Base-by-base conservation (phyloP, 2,113 vertebrate genomes). In the Scolopax mira region DNA sequence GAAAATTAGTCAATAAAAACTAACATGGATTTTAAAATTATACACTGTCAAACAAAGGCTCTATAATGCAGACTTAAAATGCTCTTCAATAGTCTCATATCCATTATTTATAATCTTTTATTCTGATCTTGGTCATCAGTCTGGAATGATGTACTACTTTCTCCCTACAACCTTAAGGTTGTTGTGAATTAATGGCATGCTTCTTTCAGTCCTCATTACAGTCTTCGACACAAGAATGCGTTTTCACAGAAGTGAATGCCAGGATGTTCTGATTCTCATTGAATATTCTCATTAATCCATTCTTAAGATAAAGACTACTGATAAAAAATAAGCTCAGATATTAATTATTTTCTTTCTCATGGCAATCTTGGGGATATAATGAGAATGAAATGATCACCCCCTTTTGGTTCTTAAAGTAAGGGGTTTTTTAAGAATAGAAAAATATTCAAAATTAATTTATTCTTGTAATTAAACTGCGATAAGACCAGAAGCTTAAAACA, bases 201-300 rank as follows among this genome's bases (percentile, higher is more conserved):
- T 75, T 67, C 85, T 84, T 97, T 97, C 93, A 94, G 88, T 75
- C 67, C 89, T 96, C 85, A 92, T 96, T 95, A 96, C 49, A 75
- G 89, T n/a, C 78, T 91, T 93, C 91, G 91, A 94, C 87, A 91
- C 46, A 65, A 86, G 70, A 94, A 95, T 73, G 94, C 62, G 85
- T 75, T 92, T 92, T 91, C 57, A 80, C 27, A 87, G 54, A 81
- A 95, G 80, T 90, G 86, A 92, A n/a, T 90, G 52, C 81, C 35
- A 77, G 93, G 73, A 83, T 28, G 7, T 93, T 96, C 93, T 78
- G 64, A 70, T 69, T 79, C 60, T 94, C 95, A 94, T 95, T 95
- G 94, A 96, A 95, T 93, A 95, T 96, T 95, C 95, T 95, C 79
- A 97, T 96, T 96, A 93, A 96, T 83, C 81, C 94, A 95, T 95